Evolutionary conservation across 2,888 invertebrate species (phyloP).

Genomic region (Tholera decimalis): DNA sequence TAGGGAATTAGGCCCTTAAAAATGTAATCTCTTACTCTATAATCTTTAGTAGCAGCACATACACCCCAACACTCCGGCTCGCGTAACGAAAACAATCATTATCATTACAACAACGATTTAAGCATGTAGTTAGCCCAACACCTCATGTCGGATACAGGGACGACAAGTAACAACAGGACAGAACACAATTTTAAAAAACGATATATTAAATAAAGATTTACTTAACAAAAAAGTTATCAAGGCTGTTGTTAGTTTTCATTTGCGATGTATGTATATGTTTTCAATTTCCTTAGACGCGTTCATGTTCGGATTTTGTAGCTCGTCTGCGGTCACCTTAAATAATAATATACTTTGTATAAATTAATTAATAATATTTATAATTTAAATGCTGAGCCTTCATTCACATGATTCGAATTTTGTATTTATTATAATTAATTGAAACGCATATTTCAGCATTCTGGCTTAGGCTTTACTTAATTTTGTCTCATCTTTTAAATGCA

Average conservation of each 20-base stretch:
- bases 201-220: slow-evolving; percentile 14
- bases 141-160: background rate
- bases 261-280: slow-evolving; percentile 20
- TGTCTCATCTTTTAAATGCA: slow-evolving; percentile 7
- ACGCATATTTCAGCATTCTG: background rate
- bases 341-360: slow-evolving; percentile 18
- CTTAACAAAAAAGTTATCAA: background rate
- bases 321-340: slow-evolving; percentile 48
- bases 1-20: background rate
- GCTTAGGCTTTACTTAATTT: background rate
- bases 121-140: background rate
- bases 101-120: too few relatives aligned
- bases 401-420: too few relatives aligned
- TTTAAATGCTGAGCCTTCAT: background rate
- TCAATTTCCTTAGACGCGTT: slow-evolving; percentile 8
- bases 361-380: background rate
- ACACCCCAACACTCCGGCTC: background rate
- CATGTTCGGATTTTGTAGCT: slow-evolving; percentile 16
- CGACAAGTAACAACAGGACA: slow-evolving; percentile 1
- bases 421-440: too few relatives aligned
- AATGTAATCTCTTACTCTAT: too few relatives aligned
- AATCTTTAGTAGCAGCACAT: background rate
- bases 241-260: slow-evolving; percentile 15
- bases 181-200: slow-evolving; percentile 8
- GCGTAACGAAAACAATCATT: too few relatives aligned